Evolutionary conservation across 2,113 vertebrate species (phyloP).

Genomic region (Phrynocephalus versicolor): DNA sequence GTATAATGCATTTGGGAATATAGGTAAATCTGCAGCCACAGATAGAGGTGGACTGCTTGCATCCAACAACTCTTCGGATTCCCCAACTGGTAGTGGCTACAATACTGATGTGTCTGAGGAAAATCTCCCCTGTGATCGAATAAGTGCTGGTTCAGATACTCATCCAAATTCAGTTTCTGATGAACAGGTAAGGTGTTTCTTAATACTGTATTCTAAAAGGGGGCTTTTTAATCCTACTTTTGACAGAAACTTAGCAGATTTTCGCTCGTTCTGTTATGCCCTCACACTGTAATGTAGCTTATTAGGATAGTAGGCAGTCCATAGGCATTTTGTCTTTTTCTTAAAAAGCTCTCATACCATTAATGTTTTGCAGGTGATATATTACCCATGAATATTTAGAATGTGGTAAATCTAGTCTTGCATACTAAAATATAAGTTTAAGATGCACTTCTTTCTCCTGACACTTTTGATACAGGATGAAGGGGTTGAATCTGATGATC

Average conservation of each 20-base stretch:
- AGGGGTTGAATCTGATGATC: conserved; percentile 96
- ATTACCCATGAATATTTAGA: not conserved
- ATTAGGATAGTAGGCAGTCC: not conserved
- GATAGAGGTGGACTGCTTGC: conserved; percentile 84
- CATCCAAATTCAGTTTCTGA: conserved; percentile 94
- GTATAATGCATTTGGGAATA: conserved; percentile 89
- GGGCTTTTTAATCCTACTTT: not conserved
- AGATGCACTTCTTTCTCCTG: not conserved
- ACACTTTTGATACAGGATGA: conserved; percentile 82
- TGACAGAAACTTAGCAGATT: not conserved
- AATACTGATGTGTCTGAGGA: conserved; percentile 97
- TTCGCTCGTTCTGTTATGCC: not conserved
- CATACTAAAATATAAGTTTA: fast-evolving
- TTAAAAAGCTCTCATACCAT: not conserved
- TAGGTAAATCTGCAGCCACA: conserved; percentile 81
- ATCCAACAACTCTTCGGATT: conserved; percentile 93
- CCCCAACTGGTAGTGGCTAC: conserved; percentile 96
- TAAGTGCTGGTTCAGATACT: conserved; percentile 86
- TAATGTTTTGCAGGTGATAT: not conserved
- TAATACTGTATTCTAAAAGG: not conserved
- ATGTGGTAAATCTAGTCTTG: not conserved
- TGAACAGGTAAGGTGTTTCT: conserved; percentile 82
- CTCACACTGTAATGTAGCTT: not conserved
- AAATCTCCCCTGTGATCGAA: conserved; percentile 86
- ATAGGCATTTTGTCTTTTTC: not conserved